Conservation (phyloP, 2,888 invertebrate genomes). For the Tholera decimalis region DNA sequence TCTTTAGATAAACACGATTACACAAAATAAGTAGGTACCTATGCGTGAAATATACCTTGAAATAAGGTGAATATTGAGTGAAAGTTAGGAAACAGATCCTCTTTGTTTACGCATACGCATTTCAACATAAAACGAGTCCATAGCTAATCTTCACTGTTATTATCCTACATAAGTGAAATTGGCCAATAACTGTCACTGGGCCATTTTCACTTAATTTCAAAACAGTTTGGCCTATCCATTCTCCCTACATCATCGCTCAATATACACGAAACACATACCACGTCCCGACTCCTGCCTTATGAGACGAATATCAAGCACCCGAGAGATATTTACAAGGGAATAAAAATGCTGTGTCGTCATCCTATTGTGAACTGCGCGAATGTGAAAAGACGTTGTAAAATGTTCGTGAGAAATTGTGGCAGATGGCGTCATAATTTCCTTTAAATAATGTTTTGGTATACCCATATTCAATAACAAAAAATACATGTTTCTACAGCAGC, state of each 20-base stretch:
- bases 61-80: too few species aligned
- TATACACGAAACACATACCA: conserved; percentile 76
- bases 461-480: neutral
- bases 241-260: conserved; percentile 47
- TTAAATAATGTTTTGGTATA: neutral
- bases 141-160: too few species aligned
- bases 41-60: too few species aligned
- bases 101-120: too few species aligned
- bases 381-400: conserved; percentile 45
- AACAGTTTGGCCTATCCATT: conserved; percentile 44
- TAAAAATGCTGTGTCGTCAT: conserved; percentile 66
- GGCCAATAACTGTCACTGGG: too few species aligned
- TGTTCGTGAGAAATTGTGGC: conserved; percentile 32
- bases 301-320: conserved; percentile 86
- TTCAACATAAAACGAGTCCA: too few species aligned
- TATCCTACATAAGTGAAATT: too few species aligned
- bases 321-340: conserved; percentile 78
- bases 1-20: too few species aligned
- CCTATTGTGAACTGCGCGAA: conserved; percentile 59
- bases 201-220: too few species aligned
- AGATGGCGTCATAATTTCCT: neutral
- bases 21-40: too few species aligned
- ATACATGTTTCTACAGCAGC: too few species aligned
- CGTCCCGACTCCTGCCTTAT: conserved; percentile 78
- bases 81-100: too few species aligned